Base-by-base conservation (phyloP, 2,888 invertebrate species). In the Chrysodeixis includens region DNA sequence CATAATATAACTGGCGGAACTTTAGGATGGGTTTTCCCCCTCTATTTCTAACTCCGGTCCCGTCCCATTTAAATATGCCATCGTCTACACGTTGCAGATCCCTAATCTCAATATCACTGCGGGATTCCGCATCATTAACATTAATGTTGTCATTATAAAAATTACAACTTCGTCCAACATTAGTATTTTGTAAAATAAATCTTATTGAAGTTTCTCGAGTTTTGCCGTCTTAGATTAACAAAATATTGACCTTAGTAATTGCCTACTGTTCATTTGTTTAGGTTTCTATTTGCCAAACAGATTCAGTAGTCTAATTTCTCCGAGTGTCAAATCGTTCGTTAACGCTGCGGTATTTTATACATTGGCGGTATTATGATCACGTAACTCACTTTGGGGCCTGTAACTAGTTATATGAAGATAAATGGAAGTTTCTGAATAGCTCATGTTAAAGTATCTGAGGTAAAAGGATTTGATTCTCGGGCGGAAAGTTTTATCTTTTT, bases 201-300 rank as follows among this genome's bases (percentile, higher is more conserved):
- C 40, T 40, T 40, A 4, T 4, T 40, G 7, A n/a, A 14, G 12
- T 14, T 5, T 40, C n/a, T 40, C 3, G 6, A 26, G 2, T 26
- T 26, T 26, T 26, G 26, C 6, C 6, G n/a, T n/a, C 40, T n/a
- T n/a, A 7, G 18, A 18, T 3, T 46, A 46, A 46, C 7, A 18
- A 46, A 46, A 46, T 18, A 32, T 26, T n/a, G 30, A 26, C 26
- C 8, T 46, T 30, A 44, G 40, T 44, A 44, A 30, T 20, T 51
- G 57, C 63, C 56, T 69, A 49, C 53, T 30, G 40, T 18, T 56
- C 57, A 57, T 72, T 65, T 70, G 56, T 76, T 72, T 58, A 71
- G 76, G 76, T 55, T 40, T 14, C n/a, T 40, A 40, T n/a, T 40
- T 49, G 18, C 8, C 20, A 4, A 20, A 20, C 46, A 20, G 20